Base-by-base conservation (phyloP, 2,888 invertebrate genomes). In the Melieria picta region DNA sequence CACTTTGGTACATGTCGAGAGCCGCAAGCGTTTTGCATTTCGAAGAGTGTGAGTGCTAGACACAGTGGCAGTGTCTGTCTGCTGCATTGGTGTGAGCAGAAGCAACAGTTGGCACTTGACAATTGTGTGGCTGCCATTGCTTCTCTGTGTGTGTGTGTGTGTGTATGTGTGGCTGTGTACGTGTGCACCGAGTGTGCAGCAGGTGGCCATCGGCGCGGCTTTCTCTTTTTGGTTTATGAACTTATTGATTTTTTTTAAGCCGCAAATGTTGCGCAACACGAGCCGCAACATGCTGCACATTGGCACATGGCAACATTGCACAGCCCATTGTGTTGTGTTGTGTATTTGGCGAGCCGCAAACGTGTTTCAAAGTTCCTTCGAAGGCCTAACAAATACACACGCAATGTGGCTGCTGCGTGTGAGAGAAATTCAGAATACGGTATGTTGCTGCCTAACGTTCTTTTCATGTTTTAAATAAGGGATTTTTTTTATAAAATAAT, bases 61-160 rank as follows among this genome's bases (percentile, higher is more conserved):
- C 50, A 70, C 74, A 74, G 73, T 76, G 73, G 74, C 72, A 74
- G 30, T 30, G 66, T 60, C 69, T 72, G 73, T 73, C 67, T 76
- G 77, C 74, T 79, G 71, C 45, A 47, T 52, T 71, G 61, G 50
- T 30, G 47, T 64, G 76, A 77, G 77, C 79, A 79, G 76, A 80
- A 81, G 77, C 75, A 72, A 69, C 77, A 65, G 72, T 69, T 71
- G 74, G 64, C 48, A 9, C 63, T 65, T 57, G 60, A 52, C 13
- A 46, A 16, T 52, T 42, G 61, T 42, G 50, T 58, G 61, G 16
- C 57, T 66, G 63, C 3, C 30, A 30, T 30, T 47, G 61, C 58
- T 45, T 10, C 55, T 71, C 61, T 50, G n/a, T 69, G 55, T 50
- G 66, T 66, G 69, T 71, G 52, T 65, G 64, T 55, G 57, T 47